These are phyloP conservation scores for Hystrix brachyura DNA, from an alignment of 2,113 vertebrate species.

Conservation along the genomic window DNA sequence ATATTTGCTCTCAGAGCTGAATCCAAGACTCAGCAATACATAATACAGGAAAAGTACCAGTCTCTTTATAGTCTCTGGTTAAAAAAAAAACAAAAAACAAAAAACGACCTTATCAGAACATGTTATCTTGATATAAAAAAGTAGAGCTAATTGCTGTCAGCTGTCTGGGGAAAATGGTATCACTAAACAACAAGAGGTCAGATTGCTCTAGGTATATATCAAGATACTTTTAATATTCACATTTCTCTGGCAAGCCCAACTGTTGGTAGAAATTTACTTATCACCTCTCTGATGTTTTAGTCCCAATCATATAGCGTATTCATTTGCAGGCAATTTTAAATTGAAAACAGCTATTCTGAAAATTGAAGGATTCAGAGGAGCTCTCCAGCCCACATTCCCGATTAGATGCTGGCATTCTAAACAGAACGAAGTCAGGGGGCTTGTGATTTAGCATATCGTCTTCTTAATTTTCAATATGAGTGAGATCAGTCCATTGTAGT, in stretches of 20 bases:
- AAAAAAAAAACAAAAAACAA: background rate
- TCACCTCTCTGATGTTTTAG: constrained; percentile 28
- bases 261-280: constrained; percentile 43
- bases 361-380: constrained; percentile 34
- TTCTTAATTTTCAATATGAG: constrained; percentile 44
- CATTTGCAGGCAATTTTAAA: constrained; percentile 67
- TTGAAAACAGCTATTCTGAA: constrained; percentile 61
- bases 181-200: constrained; percentile 60
- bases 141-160: constrained; percentile 36
- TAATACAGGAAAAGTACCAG: constrained; percentile 70
- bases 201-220: constrained; percentile 47
- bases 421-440: constrained; percentile 43
- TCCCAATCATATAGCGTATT: background rate
- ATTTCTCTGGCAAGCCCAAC: constrained; percentile 58
- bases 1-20: constrained; percentile 65
- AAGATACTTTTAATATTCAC: constrained; percentile 58
- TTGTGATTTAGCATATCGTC: constrained; percentile 10
- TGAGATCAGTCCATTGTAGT: constrained; percentile 38
- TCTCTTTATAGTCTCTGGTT: constrained; percentile 55
- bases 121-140: constrained; percentile 61
- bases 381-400: constrained; percentile 30
- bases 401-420: background rate
- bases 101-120: constrained; percentile 59
- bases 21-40: constrained; percentile 55
- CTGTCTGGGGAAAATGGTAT: constrained; percentile 43